Percentiles rank a stretch among this genome's conserved stretches.
These are phyloP conservation scores for Campylorhamphus procurvoides DNA, from an alignment of 2,113 vertebrate species.

Conservation along the genomic window DNA sequence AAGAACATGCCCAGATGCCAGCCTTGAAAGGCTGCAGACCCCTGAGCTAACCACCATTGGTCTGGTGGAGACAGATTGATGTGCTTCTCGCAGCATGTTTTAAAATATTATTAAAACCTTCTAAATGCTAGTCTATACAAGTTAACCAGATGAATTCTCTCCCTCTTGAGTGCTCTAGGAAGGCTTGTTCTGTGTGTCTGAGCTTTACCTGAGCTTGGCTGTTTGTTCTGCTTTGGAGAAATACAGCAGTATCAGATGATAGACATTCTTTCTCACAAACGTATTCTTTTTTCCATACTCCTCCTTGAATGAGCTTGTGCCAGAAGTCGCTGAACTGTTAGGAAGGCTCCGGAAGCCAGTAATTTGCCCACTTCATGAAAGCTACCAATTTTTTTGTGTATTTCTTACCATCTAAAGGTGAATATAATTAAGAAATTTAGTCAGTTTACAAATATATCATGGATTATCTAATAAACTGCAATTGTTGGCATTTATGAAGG, in stretches of 20 bases:
- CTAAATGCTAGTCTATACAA: neutral
- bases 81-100: neutral
- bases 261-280: conserved; percentile 41
- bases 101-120: neutral
- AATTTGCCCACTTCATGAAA: conserved; percentile 45
- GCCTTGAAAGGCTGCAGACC: neutral
- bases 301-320: conserved; percentile 11
- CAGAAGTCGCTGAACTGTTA: conserved; percentile 28
- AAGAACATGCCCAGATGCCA: neutral
- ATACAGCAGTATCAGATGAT: neutral
- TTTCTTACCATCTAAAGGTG: conserved; percentile 44
- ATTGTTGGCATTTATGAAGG: conserved; percentile 46
- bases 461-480: conserved; percentile 29
- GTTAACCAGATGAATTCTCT: neutral
- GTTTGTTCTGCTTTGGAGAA: neutral
- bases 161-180: neutral
- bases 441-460: conserved; percentile 19
- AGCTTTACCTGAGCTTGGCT: neutral
- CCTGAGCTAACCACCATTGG: neutral
- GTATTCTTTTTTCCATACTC: conserved; percentile 22
- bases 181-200: neutral
- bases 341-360: neutral
- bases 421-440: conserved; percentile 52
- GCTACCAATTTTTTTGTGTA: neutral
- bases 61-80: neutral